Percentiles rank a stretch among this genome's conserved stretches.
Evolutionary conservation across 2,888 invertebrate genomes (phyloP).

Genomic region (Spisula solida): DNA sequence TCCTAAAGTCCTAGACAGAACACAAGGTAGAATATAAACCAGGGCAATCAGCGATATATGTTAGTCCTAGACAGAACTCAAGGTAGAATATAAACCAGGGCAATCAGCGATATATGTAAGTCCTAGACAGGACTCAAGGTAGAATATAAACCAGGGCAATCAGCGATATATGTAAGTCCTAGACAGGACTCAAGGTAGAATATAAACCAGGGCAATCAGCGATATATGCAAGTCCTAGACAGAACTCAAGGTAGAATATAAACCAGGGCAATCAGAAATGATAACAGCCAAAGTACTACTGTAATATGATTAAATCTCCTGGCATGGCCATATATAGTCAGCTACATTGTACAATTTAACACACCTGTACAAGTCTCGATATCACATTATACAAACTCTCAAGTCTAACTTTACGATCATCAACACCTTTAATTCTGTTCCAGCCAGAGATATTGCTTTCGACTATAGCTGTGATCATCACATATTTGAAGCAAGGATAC

Average conservation of each 20-base stretch:
- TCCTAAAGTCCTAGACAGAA: too few relatives aligned
- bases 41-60: neutral
- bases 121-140: too few relatives aligned
- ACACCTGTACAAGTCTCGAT: neutral
- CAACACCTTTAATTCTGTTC: neutral
- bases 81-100: too few relatives aligned
- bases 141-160: neutral
- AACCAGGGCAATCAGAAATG: neutral
- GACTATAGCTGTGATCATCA: neutral
- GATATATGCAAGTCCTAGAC: too few relatives aligned
- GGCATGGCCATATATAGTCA: neutral
- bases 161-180: too few relatives aligned
- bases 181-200: too few relatives aligned
- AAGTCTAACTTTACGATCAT: too few relatives aligned
- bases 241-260: too few relatives aligned
- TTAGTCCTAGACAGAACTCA: neutral
- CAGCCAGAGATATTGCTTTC: neutral
- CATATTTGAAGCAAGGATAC: neutral
- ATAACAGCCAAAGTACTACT: neutral
- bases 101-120: too few relatives aligned
- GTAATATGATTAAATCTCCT: neutral
- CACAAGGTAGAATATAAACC: neutral
- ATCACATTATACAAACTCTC: neutral
- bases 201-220: neutral
- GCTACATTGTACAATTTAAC: neutral